These are phyloP conservation scores for Drosophila mayri DNA, from an alignment of 1,140 invertebrate genomes.

Conservation along the genomic window DNA sequence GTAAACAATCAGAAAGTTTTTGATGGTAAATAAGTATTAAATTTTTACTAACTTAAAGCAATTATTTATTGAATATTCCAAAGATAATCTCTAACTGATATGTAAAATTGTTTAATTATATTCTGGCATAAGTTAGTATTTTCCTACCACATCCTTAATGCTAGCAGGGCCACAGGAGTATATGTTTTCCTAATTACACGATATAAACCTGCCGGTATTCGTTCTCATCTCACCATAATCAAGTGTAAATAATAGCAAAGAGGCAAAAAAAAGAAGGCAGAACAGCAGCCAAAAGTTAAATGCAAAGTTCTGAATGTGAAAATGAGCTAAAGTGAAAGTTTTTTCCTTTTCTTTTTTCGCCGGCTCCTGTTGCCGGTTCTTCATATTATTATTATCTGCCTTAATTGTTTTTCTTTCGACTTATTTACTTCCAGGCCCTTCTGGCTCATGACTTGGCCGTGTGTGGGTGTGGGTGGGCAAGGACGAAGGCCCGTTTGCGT, in stretches of 20 bases:
- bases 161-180: background rate
- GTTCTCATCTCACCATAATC: background rate
- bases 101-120: background rate
- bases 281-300: constrained; percentile 66
- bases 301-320: constrained; percentile 80
- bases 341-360: constrained; percentile 40
- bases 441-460: constrained; percentile 21
- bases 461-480: background rate
- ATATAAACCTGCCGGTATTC: background rate
- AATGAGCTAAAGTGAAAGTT: constrained; percentile 79
- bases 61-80: background rate
- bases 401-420: constrained; percentile 80
- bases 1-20: no score
- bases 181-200: background rate
- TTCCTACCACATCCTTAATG: background rate
- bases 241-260: constrained; percentile 58
- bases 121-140: background rate
- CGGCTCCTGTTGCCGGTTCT: constrained; percentile 51
- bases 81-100: background rate
- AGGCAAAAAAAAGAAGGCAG: constrained; percentile 28
- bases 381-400: constrained; percentile 80
- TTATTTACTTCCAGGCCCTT: constrained; percentile 62
- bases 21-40: no score
- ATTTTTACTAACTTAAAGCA: background rate
- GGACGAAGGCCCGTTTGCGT: background rate